Conservation (phyloP, 2,888 invertebrate species). For the Cryptus viduatorius region DNA sequence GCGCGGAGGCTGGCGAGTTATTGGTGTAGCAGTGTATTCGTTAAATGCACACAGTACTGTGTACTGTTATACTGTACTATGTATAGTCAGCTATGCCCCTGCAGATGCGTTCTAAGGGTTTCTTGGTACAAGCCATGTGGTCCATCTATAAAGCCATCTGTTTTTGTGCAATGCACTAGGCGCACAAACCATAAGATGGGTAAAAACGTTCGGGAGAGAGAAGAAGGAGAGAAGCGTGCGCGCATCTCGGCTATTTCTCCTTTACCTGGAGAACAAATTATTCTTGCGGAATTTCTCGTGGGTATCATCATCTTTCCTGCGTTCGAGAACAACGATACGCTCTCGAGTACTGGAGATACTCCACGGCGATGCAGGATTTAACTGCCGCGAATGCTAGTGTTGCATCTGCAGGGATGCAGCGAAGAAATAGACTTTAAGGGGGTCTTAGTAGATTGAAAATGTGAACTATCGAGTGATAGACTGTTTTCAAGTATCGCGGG, state of each 20-base stretch:
- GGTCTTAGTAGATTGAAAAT: background rate
- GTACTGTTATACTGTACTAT: slow-evolving; percentile 4
- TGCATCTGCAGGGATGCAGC: background rate
- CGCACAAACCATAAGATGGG: background rate
- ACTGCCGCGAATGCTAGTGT: background rate
- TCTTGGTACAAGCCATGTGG: slow-evolving; percentile 78
- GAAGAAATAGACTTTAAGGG: background rate
- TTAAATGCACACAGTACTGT: background rate
- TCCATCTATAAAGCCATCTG: slow-evolving; percentile 76
- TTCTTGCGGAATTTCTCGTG: background rate
- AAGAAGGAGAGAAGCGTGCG: slow-evolving; percentile 1
- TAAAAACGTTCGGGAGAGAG: slow-evolving; percentile 35
- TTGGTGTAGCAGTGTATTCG: background rate
- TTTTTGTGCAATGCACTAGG: slow-evolving; percentile 52
- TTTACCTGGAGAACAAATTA: background rate
- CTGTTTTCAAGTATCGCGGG: too few relatives aligned
- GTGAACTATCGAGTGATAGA: too few relatives aligned
- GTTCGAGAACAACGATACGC: background rate
- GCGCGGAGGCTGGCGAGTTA: slow-evolving; percentile 16
- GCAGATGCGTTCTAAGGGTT: slow-evolving; percentile 71
- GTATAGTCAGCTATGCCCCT: slow-evolving; percentile 25
- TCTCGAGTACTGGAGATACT: background rate
- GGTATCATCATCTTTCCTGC: background rate
- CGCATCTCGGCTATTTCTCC: slow-evolving; percentile 1
- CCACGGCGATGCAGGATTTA: background rate